Evolutionary conservation across 2,113 vertebrate genomes (phyloP).

Genomic region (Ramphastos sulfuratus): DNA sequence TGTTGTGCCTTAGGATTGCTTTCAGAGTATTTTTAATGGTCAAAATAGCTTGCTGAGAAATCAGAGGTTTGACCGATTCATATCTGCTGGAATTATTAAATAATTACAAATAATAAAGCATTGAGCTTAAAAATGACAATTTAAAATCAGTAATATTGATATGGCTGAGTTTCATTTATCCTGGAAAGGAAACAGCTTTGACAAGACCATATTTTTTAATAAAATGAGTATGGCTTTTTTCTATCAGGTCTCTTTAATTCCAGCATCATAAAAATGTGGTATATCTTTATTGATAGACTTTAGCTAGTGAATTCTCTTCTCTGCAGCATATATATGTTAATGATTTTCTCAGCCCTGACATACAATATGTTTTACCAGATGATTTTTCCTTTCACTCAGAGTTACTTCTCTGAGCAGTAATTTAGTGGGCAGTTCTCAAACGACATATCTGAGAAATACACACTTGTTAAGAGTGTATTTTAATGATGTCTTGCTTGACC

Average conservation of each 20-base stretch:
- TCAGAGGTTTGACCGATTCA: not conserved
- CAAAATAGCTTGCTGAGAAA: not conserved
- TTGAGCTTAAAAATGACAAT: constrained; percentile 21
- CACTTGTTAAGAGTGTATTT: constrained; percentile 43
- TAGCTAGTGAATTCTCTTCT: constrained; percentile 38
- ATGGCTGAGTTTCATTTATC: constrained; percentile 17
- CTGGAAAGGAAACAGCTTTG: constrained; percentile 55
- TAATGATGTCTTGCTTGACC: constrained; percentile 56
- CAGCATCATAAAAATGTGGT: constrained; percentile 54
- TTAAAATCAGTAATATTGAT: constrained; percentile 54
- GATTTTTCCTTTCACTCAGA: constrained; percentile 41
- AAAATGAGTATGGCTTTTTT: constrained; percentile 33
- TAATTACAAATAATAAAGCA: constrained; percentile 59
- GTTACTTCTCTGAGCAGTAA: constrained; percentile 56
- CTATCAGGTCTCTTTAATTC: constrained; percentile 56
- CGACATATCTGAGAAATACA: constrained; percentile 47
- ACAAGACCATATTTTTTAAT: constrained; percentile 45
- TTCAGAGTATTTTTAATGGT: not conserved
- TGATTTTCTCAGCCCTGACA: constrained; percentile 61
- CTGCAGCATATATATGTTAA: constrained; percentile 53
- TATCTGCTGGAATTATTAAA: constrained; percentile 28
- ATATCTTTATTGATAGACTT: constrained; percentile 63
- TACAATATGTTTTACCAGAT: constrained; percentile 51
- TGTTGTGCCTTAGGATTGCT: not conserved
- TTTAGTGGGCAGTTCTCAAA: constrained; percentile 63